These are phyloP conservation scores for Agrotis clavis DNA, from an alignment of 2,888 invertebrate genomes.

Conservation along the genomic window DNA sequence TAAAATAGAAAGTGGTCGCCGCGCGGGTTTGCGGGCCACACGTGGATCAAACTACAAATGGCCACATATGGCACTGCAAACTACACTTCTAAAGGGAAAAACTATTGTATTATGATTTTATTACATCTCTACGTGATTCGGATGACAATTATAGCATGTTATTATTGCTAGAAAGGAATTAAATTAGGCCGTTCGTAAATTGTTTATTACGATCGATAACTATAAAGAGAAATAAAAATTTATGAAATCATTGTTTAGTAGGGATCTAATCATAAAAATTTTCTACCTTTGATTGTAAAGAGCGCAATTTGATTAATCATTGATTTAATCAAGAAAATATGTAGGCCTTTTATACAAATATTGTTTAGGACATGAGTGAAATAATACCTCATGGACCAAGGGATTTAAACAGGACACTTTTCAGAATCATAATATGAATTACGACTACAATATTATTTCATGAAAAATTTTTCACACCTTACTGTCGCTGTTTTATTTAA, in stretches of 20 bases:
- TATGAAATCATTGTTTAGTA: neutral
- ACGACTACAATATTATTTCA: too few relatives aligned
- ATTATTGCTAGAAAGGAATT: neutral
- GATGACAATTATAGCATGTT: constrained; percentile 20
- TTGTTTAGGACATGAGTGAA: too few relatives aligned
- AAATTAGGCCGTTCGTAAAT: constrained; percentile 24
- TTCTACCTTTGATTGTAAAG: neutral
- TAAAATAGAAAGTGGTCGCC: constrained; percentile 74
- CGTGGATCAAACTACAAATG: constrained; percentile 59
- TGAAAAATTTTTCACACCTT: too few relatives aligned
- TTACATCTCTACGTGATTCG: constrained; percentile 50
- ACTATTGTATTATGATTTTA: constrained; percentile 60
- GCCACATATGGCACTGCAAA: constrained; percentile 45
- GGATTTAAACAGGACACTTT: too few relatives aligned
- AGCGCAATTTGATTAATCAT: neutral
- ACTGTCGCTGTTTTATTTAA: too few relatives aligned
- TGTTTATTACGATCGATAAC: constrained; percentile 5
- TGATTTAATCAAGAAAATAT: too few relatives aligned
- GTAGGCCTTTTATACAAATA: too few relatives aligned
- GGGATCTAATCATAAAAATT: neutral
- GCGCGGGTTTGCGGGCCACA: constrained; percentile 38
- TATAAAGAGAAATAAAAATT: neutral
- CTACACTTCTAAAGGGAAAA: constrained; percentile 31
- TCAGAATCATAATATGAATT: too few relatives aligned
- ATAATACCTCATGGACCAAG: too few relatives aligned